These are phyloP conservation scores for Rhabdophis nuchalis DNA, from an alignment of 2,797 vertebrate genomes.

Conservation along the genomic window DNA sequence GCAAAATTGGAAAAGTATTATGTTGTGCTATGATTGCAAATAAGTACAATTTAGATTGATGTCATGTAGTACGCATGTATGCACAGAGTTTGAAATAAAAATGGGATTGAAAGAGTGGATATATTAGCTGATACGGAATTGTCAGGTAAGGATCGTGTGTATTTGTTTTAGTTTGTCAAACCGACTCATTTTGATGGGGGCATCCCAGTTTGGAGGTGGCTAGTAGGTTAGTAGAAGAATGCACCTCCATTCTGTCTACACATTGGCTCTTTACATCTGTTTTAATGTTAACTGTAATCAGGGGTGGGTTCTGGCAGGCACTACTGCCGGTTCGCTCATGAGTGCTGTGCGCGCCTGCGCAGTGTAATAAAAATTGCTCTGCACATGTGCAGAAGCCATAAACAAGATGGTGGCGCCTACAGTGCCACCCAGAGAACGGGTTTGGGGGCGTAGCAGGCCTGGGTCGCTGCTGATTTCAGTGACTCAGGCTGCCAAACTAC, in stretches of 20 bases:
- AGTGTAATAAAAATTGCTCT: too few relatives aligned
- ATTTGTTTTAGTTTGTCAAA: slow-evolving; percentile 28
- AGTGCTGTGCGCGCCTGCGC: too few relatives aligned
- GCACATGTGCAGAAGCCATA: too few relatives aligned
- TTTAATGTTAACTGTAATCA: neutral
- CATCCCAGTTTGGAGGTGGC: neutral
- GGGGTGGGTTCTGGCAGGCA: too few relatives aligned
- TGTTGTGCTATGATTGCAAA: neutral
- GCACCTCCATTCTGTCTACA: neutral
- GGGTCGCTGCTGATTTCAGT: too few relatives aligned
- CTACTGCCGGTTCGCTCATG: too few relatives aligned
- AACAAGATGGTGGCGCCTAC: too few relatives aligned
- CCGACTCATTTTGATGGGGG: slow-evolving; percentile 26
- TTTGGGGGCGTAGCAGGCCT: too few relatives aligned
- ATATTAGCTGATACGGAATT: neutral
- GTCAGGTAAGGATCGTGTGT: neutral
- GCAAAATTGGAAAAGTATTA: neutral
- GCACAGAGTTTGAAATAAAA: neutral
- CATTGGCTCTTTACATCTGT: neutral
- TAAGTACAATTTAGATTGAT: neutral
- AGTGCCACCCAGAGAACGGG: too few relatives aligned
- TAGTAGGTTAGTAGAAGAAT: neutral
- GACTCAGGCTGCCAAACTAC: too few relatives aligned
- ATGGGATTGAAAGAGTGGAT: neutral
- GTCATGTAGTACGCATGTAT: neutral